phyloP scores from a whole-genome alignment of 2,797 vertebrate species.

The Micropoecilia bifurca region DNA sequence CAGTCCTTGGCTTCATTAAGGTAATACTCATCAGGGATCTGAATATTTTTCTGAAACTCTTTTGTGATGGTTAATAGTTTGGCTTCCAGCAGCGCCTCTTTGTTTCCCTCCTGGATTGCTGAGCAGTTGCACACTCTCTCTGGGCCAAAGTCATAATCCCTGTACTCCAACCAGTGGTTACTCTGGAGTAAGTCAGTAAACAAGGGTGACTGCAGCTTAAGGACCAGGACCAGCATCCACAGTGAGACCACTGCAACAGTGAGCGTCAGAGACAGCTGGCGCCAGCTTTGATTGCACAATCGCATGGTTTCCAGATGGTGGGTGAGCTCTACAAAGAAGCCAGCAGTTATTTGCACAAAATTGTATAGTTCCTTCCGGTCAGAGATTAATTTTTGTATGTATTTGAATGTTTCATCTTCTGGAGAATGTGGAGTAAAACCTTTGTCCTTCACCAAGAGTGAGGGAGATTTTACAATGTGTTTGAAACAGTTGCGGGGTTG shows the following conservation, averaged over 20 bases:
- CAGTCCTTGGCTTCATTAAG: slow-evolving; percentile 85
- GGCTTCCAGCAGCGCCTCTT: slow-evolving; percentile 77
- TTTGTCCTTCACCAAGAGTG: background rate
- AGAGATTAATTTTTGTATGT: background rate
- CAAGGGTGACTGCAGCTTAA: background rate
- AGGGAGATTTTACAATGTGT: background rate
- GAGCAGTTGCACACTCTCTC: slow-evolving; percentile 81
- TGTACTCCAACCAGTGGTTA: slow-evolving; percentile 72
- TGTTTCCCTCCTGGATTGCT: slow-evolving; percentile 81
- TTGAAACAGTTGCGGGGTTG: background rate
- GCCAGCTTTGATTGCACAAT: fast-evolving
- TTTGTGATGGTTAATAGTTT: slow-evolving; percentile 80
- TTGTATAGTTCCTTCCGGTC: background rate
- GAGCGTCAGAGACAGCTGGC: slow-evolving; percentile 15
- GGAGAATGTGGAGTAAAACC: background rate
- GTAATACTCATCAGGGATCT: slow-evolving; percentile 76
- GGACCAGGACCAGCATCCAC: slow-evolving; percentile 5
- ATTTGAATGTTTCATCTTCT: background rate
- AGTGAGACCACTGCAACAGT: slow-evolving; percentile 21
- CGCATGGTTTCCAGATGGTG: slow-evolving; percentile 10
- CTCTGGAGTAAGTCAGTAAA: background rate
- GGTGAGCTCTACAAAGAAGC: background rate
- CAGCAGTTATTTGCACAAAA: background rate
- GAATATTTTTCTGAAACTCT: slow-evolving; percentile 70
- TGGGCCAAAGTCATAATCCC: slow-evolving; percentile 58